Evolutionary conservation across 2,797 vertebrate species (phyloP).

Genomic region (Crypturellus tataupa): DNA sequence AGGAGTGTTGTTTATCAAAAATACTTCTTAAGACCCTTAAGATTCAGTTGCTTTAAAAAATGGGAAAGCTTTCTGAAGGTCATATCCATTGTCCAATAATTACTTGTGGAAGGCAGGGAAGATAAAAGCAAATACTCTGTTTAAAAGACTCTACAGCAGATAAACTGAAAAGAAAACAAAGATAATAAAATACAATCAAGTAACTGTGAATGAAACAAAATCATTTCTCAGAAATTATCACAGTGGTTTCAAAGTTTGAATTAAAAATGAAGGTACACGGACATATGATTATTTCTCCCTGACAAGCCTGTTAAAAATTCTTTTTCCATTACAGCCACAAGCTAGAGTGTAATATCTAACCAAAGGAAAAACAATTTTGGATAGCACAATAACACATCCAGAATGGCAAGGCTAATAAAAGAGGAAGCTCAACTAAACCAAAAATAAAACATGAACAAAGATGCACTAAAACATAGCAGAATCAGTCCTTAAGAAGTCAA

Average conservation of each 20-base stretch:
- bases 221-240: too few relatives aligned
- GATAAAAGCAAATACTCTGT: background rate
- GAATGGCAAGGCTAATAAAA: background rate
- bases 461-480: background rate
- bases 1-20: background rate
- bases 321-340: background rate
- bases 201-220: background rate
- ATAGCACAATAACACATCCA: background rate
- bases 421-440: background rate
- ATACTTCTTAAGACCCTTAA: background rate
- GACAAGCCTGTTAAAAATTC: background rate
- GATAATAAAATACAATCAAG: background rate
- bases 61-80: background rate
- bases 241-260: too few relatives aligned
- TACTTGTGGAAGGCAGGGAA: background rate
- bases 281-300: too few relatives aligned
- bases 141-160: background rate
- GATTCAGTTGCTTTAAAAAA: background rate
- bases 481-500: background rate
- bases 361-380: background rate
- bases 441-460: background rate
- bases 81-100: background rate
- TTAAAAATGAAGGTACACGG: too few relatives aligned
- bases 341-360: background rate
- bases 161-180: background rate